Conservation (phyloP, 2,113 vertebrate species). For the Melozone crissalis region DNA sequence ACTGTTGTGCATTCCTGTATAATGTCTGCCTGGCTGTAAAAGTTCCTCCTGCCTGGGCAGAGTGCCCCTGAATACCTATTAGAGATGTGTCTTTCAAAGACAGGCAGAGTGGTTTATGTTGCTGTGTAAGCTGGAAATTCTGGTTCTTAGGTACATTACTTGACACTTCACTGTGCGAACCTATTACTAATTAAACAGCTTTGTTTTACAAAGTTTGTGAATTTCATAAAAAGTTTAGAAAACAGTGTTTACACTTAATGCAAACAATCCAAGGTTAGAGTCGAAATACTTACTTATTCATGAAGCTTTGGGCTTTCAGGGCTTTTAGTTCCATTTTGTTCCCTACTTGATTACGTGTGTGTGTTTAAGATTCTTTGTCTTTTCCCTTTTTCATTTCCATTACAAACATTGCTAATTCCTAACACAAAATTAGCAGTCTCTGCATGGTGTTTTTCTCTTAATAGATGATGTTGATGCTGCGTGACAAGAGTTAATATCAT, state of each 20-base stretch:
- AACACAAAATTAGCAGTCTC: not conserved
- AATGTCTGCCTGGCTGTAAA: not conserved
- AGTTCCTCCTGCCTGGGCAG: not conserved
- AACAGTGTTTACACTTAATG: not conserved
- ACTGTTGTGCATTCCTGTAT: not conserved
- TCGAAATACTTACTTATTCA: not conserved
- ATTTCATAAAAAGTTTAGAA: slow-evolving; percentile 4
- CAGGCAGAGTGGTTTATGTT: not conserved
- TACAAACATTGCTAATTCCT: not conserved
- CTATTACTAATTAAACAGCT: slow-evolving; percentile 33
- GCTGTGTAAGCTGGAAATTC: slow-evolving; percentile 13
- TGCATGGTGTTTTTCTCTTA: not conserved
- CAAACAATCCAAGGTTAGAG: not conserved
- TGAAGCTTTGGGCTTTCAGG: not conserved
- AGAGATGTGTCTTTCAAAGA: not conserved
- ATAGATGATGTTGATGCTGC: not conserved
- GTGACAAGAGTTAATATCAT: not conserved
- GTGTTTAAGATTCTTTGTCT: not conserved
- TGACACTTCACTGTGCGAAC: not conserved
- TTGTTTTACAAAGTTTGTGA: not conserved
- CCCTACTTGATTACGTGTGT: not conserved
- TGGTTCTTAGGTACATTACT: not conserved
- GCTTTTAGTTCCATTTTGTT: not conserved
- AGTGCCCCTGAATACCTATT: not conserved
- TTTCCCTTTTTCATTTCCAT: not conserved